Conservation (phyloP, 1,140 invertebrate genomes). For the Prorops nasuta region DNA sequence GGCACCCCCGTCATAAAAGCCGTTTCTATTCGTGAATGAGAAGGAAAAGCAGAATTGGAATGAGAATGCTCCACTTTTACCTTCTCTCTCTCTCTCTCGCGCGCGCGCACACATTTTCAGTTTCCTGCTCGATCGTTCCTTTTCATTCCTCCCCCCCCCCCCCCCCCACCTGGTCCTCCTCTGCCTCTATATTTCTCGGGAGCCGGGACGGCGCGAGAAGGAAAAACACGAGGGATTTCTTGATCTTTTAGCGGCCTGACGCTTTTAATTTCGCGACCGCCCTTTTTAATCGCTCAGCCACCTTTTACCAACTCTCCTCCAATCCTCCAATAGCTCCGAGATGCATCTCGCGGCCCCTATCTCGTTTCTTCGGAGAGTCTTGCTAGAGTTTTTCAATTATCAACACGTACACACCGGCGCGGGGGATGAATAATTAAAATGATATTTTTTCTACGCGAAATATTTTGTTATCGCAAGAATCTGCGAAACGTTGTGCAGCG, state of each 20-base stretch:
- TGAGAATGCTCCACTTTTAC: slow-evolving; percentile 22
- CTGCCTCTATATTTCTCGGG: background rate
- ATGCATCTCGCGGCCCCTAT: background rate
- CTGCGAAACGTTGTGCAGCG: no score
- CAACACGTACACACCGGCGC: background rate
- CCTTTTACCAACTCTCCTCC: slow-evolving; percentile 11
- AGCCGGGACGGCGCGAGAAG: background rate
- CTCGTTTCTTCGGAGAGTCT: background rate
- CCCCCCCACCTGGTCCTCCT: background rate
- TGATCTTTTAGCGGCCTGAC: slow-evolving; percentile 46
- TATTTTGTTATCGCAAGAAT: no score
- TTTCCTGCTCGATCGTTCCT: background rate
- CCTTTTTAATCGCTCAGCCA: slow-evolving; percentile 37
- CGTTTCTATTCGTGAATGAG: slow-evolving; percentile 38
- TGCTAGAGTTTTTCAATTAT: background rate
- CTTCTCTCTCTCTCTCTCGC: background rate
- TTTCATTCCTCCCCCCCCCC: background rate
- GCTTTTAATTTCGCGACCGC: slow-evolving; percentile 44
- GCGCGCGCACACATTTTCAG: no score
- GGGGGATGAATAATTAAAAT: background rate
- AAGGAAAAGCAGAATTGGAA: slow-evolving; percentile 37
- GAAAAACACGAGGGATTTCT: slow-evolving; percentile 38
- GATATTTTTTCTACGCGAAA: no score
- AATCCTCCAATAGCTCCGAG: slow-evolving; percentile 15
- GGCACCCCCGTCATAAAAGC: slow-evolving; percentile 42